Evolutionary conservation across 2,113 vertebrate genomes (phyloP), one percentile per base, ranked within the genome.

Genomic region (Ancistrus triradiatus): DNA sequence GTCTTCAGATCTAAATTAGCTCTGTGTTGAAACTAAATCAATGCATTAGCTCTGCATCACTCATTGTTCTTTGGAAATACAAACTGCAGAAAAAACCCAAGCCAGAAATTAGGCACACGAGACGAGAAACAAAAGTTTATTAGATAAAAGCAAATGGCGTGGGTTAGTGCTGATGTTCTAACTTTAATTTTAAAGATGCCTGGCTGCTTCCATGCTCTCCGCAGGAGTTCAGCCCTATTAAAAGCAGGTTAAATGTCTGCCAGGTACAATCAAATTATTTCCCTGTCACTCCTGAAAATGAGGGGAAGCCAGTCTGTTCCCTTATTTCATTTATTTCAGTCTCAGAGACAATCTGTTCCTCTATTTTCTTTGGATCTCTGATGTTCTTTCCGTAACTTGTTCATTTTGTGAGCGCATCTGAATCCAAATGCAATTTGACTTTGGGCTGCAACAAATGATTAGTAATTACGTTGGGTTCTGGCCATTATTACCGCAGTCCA

Each of bases 281-380:
- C 72, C 69, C 76, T 80, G 75, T 31, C 27, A 3, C 27, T 31
- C 27, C 58, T 67, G 57, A 78, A 81, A 84, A 83, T 82, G 78
- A 84, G 70, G 79, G 77, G 82, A 82, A 81, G 74, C 63, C 69
- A 77, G 70, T 67, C 80, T 76, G 76, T 73, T 76, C 76, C 79
- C 80, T 81, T 72, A 78, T 81, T 84, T 83, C 80, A 83, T 83
- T 85, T 79, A 71, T 59, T 63, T 63, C 64, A 78, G 75, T 75
- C 64, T 28, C 13, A 66, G 70, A 63, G 76, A 79, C 72, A 43
- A 75, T 74, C 69, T 78, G 81, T 74, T 70, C 79, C 69, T 74
- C 38, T 59, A 58, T 38, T 60, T 27, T 50, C 53, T 28, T 68
- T 66, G 21, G 69, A 70, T 68, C 77, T 74, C 80, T 69, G 22